A percentile compares a stretch with the other conserved stretches of the same genome.
These are phyloP conservation scores for Smittia sp. DNA, from an alignment of 2,888 invertebrate species.

Conservation along the genomic window DNA sequence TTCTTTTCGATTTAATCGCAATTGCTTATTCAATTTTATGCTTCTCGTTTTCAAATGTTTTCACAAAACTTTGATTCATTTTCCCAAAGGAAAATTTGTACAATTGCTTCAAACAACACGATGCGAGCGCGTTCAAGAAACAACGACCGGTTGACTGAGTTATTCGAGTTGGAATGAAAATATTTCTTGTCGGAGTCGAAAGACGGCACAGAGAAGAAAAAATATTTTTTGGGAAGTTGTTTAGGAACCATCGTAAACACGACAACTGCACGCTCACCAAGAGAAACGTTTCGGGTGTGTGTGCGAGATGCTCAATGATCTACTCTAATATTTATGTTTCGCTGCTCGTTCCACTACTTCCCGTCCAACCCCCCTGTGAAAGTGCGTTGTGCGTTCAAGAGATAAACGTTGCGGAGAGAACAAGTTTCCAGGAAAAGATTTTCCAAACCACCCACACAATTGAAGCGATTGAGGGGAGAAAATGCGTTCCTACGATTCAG, in stretches of 20 bases:
- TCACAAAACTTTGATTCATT: neutral
- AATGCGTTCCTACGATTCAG: too few relatives aligned
- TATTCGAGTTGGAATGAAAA: conserved; percentile 38
- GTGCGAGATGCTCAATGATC: conserved; percentile 1
- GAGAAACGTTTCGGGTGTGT: neutral
- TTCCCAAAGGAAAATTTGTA: neutral
- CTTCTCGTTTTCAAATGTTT: neutral
- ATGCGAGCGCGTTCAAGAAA: neutral
- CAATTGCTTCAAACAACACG: neutral
- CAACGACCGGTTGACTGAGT: conserved; percentile 21
- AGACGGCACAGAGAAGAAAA: neutral
- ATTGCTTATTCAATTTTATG: neutral
- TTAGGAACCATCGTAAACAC: conserved; percentile 30
- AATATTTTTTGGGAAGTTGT: conserved; percentile 34
- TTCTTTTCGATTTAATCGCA: neutral
- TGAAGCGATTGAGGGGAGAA: neutral
- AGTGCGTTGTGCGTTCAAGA: neutral
- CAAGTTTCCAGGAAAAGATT: neutral
- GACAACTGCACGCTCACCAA: conserved; percentile 11
- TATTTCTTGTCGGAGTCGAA: conserved; percentile 9
- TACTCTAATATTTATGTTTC: conserved; percentile 9
- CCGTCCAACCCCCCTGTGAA: neutral
- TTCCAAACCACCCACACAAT: neutral
- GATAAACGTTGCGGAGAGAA: neutral
- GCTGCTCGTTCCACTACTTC: neutral